Base-by-base conservation (phyloP, 2,888 invertebrate genomes). In the Lithosia quadra region DNA sequence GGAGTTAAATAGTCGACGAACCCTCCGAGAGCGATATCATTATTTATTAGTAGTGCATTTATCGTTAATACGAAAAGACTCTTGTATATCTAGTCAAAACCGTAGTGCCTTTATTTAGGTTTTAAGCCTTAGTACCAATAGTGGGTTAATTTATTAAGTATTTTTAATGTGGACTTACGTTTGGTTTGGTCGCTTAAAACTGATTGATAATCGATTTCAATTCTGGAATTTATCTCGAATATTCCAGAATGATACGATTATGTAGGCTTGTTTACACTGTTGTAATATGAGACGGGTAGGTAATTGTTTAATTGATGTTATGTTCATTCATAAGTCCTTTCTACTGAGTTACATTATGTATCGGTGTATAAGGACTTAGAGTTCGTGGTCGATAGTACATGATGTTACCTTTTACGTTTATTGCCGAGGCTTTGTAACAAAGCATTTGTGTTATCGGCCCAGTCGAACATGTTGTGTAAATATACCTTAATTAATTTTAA, bases 71-170 rank as follows among this genome's bases (percentile, higher is more conserved):
- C 91, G 87, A 91, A 92, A 91, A 94, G 93, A 94, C 94, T 94
- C 88, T 91, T 87, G 89, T 90, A 87, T 88, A 87, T 95, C 95
- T 95, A 95, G 95, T 95, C 95, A 95, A 91, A 88, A 84, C 84
- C 81, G 71, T 91, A 93, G 94, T 94, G 94, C 93, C 93, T 94
- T 94, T 90, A 83, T 78, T 80, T 85, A 88, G 81, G 75, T 75
- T 68, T n/a, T 83, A 84, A 84, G 76, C 73, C 69, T 74, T 82
- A 81, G 76, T 76, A 56, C 62, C 72, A 78, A 72, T 67, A 67
- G 65, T 65, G 71, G 67, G 68, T 63, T 77, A 70, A 75, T 63
- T 65, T 60, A 73, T 72, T 59, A 76, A 70, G 67, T 69, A 67
- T 62, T 70, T 64, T 65, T 62, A 67, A 64, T 63, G 61, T 71